These are phyloP conservation scores for Troides oblongomaculatus DNA, from an alignment of 2,888 invertebrate species.

Conservation along the genomic window DNA sequence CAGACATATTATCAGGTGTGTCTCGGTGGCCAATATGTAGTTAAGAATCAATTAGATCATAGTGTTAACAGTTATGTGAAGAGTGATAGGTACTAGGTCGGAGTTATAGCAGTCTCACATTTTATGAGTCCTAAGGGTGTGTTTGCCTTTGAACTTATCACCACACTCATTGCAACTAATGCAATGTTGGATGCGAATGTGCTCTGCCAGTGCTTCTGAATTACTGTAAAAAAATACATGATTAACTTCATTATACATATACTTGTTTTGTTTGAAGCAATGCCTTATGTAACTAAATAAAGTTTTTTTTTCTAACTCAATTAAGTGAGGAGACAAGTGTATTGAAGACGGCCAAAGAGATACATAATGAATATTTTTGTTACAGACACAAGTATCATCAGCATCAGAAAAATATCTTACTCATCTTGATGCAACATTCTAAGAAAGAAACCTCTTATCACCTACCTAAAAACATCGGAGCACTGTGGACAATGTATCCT, in stretches of 20 bases:
- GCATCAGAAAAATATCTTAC: neutral
- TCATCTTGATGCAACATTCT: too few relatives aligned
- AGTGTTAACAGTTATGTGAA: neutral
- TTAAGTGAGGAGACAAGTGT: too few relatives aligned
- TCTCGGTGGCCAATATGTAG: too few relatives aligned
- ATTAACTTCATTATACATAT: neutral
- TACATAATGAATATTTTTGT: too few relatives aligned
- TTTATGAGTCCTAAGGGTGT: constrained; percentile 46
- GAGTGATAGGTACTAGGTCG: neutral
- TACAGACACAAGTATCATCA: too few relatives aligned
- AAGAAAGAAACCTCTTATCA: constrained; percentile 1
- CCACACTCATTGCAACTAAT: constrained; percentile 52
- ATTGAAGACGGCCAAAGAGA: too few relatives aligned
- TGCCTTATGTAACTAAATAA: neutral
- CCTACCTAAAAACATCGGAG: constrained; percentile 41
- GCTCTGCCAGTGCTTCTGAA: constrained; percentile 45
- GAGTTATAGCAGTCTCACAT: constrained; percentile 38
- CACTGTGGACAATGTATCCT: constrained; percentile 53
- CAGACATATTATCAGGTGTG: too few relatives aligned
- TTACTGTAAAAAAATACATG: constrained; percentile 39
- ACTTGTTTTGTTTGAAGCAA: neutral
- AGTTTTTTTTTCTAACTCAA: too few relatives aligned
- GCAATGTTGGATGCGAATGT: constrained; percentile 39
- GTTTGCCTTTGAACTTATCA: constrained; percentile 49
- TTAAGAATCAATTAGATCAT: neutral